These are phyloP conservation scores for Colostygia pectinataria DNA, from an alignment of 2,888 invertebrate species.

Conservation along the genomic window DNA sequence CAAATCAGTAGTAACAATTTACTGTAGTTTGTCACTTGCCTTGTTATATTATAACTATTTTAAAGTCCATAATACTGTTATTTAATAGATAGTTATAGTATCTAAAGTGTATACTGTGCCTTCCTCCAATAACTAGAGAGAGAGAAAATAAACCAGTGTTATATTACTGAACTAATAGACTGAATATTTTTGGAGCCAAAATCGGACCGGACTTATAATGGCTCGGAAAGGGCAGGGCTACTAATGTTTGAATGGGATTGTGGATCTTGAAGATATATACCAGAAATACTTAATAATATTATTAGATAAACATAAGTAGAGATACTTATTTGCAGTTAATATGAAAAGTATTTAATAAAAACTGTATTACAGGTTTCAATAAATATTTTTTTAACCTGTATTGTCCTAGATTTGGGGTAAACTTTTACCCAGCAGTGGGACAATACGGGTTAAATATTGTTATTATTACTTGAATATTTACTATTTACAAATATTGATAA, in stretches of 20 bases:
- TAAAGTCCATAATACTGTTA: conserved; percentile 11
- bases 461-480: too few species aligned
- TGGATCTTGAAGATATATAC: conserved; percentile 3
- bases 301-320: too few species aligned
- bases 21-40: not conserved
- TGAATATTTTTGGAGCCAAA: conserved; percentile 31
- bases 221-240: conserved; percentile 44
- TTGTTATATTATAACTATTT: conserved; percentile 1
- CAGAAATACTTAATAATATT: conserved; percentile 6
- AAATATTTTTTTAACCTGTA: too few species aligned
- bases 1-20: too few species aligned
- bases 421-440: too few species aligned
- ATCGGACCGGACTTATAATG: conserved; percentile 35
- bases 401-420: too few species aligned
- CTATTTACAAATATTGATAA: too few species aligned
- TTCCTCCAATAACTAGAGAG: conserved; percentile 18
- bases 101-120: conserved; percentile 21
- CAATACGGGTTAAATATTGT: too few species aligned
- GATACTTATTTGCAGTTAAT: too few species aligned
- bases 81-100: conserved; percentile 19
- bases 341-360: too few species aligned
- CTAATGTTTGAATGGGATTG: conserved; percentile 12
- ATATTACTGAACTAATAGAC: conserved; percentile 11
- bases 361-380: too few species aligned
- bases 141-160: conserved; percentile 21